These are phyloP conservation scores for Notocelia uddmanniana DNA, from an alignment of 2,888 invertebrate genomes.

Conservation along the genomic window DNA sequence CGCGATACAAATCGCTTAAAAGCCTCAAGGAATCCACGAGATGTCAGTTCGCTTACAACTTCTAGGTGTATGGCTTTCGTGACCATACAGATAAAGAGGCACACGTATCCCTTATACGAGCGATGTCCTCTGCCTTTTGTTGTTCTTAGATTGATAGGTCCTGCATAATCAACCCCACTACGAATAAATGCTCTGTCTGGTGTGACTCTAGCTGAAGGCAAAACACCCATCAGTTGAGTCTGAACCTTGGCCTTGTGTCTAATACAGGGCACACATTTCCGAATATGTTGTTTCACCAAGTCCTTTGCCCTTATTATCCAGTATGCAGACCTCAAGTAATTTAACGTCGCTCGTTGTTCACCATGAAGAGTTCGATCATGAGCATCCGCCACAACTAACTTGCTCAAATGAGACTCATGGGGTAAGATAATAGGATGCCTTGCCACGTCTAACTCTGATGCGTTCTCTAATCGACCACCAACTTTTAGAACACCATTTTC, in stretches of 20 bases:
- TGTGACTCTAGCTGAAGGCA: no score
- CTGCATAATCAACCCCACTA: slow-evolving; percentile 49
- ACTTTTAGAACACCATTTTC: no score
- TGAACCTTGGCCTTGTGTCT: slow-evolving; percentile 14
- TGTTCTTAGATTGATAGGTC: slow-evolving; percentile 45
- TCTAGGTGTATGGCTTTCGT: slow-evolving; percentile 49
- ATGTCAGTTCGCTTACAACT: slow-evolving; percentile 1
- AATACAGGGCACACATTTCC: slow-evolving; percentile 35
- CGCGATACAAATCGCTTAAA: slow-evolving; percentile 49
- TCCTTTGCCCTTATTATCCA: slow-evolving; percentile 42
- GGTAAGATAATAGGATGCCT: slow-evolving; percentile 48
- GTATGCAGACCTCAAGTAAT: slow-evolving; percentile 38
- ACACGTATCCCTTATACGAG: slow-evolving; percentile 32
- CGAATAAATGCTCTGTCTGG: no score
- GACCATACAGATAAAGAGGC: slow-evolving; percentile 44
- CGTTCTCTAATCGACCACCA: slow-evolving; percentile 19
- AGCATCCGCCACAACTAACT: slow-evolving; percentile 43
- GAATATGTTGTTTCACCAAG: slow-evolving; percentile 27
- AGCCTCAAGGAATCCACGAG: slow-evolving; percentile 48
- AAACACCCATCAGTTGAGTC: no score
- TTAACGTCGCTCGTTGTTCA: no score
- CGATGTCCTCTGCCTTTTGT: slow-evolving; percentile 49
- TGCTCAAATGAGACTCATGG: slow-evolving; percentile 30
- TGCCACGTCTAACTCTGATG: slow-evolving; percentile 3
- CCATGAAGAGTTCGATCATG: no score